Conservation (phyloP, 2,888 invertebrate species). For the Dynastes tityus region DNA sequence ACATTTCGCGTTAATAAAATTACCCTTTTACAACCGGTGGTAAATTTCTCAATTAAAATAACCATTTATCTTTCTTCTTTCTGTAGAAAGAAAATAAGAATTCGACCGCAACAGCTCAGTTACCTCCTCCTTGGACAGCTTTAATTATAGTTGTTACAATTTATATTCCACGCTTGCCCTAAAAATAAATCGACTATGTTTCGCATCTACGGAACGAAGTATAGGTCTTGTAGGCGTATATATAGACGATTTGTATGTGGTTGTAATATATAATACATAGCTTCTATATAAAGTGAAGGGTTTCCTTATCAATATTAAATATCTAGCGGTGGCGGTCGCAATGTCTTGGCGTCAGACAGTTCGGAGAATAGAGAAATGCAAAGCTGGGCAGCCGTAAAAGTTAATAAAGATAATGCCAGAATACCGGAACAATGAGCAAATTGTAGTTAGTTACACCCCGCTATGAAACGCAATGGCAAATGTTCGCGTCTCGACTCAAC, state of each 20-base stretch:
- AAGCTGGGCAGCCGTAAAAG: conserved; percentile 64
- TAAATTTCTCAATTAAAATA: conserved; percentile 50
- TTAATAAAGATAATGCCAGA: conserved; percentile 68
- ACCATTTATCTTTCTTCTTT: conserved; percentile 46
- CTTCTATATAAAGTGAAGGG: conserved; percentile 59
- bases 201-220: not conserved
- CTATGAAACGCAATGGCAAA: conserved; percentile 55
- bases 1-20: conserved; percentile 47
- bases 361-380: conserved; percentile 58
- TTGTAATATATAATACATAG: not conserved
- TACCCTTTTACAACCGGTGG: conserved; percentile 48
- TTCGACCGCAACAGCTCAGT: conserved; percentile 51
- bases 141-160: conserved; percentile 63
- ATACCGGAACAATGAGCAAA: conserved; percentile 68
- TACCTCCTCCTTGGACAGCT: conserved; percentile 56
- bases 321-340: conserved; percentile 63
- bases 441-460: conserved; percentile 66
- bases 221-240: not conserved
- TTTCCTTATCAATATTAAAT: conserved; percentile 67
- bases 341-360: conserved; percentile 63
- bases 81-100: conserved; percentile 35
- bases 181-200: conserved; percentile 62
- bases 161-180: conserved; percentile 62
- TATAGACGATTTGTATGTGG: not conserved
- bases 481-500: conserved; percentile 22